Conservation (phyloP, 2,113 vertebrate genomes). For the Psammodynastes pulverulentus region DNA sequence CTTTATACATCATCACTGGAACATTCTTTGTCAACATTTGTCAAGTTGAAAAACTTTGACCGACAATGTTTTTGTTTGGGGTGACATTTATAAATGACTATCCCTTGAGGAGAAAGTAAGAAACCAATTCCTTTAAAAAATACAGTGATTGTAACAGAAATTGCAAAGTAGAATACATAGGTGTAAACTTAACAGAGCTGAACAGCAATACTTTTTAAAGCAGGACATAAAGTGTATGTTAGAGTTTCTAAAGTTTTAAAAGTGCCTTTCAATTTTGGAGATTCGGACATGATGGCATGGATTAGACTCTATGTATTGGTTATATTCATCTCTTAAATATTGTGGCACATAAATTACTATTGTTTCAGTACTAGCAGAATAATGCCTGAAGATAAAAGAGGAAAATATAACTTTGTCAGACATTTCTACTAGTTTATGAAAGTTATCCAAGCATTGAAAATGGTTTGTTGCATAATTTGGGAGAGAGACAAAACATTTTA, state of each 20-base stretch:
- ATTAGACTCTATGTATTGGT: neutral
- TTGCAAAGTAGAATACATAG: conserved; percentile 43
- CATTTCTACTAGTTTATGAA: neutral
- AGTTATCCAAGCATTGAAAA: neutral
- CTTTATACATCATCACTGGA: conserved; percentile 10
- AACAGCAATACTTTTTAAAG: neutral
- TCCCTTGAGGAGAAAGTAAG: conserved; percentile 5
- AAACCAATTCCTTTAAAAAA: conserved; percentile 7
- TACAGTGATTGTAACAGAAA: conserved; percentile 26
- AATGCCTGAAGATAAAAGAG: neutral
- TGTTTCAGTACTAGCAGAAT: conserved; percentile 1
- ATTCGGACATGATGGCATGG: conserved; percentile 3
- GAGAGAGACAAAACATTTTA: neutral
- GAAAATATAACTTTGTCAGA: neutral
- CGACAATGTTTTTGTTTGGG: conserved; percentile 23
- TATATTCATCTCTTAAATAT: neutral
- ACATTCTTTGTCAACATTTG: conserved; percentile 31
- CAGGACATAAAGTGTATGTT: neutral
- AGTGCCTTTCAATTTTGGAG: neutral
- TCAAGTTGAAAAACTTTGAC: conserved; percentile 47
- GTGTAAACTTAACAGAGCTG: conserved; percentile 19
- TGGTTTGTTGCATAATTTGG: neutral
- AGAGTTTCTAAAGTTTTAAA: neutral
- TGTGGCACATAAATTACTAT: neutral
- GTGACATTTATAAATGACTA: neutral